Evolutionary conservation across 2,888 invertebrate genomes (phyloP).

Genomic region (Tuberolachnus salignus): DNA sequence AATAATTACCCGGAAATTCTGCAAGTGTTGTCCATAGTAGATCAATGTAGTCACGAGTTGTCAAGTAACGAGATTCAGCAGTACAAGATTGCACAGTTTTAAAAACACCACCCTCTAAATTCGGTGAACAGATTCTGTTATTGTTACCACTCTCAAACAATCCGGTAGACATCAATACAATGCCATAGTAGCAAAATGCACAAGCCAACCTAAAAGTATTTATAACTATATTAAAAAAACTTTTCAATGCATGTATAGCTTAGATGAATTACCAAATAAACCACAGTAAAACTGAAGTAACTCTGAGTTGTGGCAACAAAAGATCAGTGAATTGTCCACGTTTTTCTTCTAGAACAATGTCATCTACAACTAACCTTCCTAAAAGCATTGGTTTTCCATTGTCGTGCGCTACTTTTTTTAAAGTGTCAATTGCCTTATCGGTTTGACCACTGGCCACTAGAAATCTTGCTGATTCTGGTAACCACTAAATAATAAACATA

Average conservation of each 20-base stretch:
- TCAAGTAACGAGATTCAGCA: slow-evolving; percentile 74
- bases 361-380: slow-evolving; percentile 81
- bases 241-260: neutral
- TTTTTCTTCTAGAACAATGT: slow-evolving; percentile 66
- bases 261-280: slow-evolving; percentile 77
- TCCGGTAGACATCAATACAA: slow-evolving; percentile 93
- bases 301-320: slow-evolving; percentile 78
- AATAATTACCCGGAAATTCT: slow-evolving; percentile 81
- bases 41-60: slow-evolving; percentile 89
- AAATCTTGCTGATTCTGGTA: slow-evolving; percentile 90
- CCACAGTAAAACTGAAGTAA: slow-evolving; percentile 87
- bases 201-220: slow-evolving; percentile 77
- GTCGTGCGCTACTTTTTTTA: slow-evolving; percentile 82
- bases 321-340: slow-evolving; percentile 75
- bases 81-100: slow-evolving; percentile 66
- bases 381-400: slow-evolving; percentile 88
- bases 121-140: slow-evolving; percentile 48
- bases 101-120: slow-evolving; percentile 60
- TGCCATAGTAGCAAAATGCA: slow-evolving; percentile 93
- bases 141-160: slow-evolving; percentile 72
- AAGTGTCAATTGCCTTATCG: slow-evolving; percentile 82
- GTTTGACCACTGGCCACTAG: slow-evolving; percentile 86
- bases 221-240: slow-evolving; percentile 7
- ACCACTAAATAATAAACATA: slow-evolving; percentile 71
- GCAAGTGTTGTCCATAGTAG: slow-evolving; percentile 91